Base-by-base conservation (phyloP, 2,113 vertebrate genomes). In the Microcebus griseorufus region DNA sequence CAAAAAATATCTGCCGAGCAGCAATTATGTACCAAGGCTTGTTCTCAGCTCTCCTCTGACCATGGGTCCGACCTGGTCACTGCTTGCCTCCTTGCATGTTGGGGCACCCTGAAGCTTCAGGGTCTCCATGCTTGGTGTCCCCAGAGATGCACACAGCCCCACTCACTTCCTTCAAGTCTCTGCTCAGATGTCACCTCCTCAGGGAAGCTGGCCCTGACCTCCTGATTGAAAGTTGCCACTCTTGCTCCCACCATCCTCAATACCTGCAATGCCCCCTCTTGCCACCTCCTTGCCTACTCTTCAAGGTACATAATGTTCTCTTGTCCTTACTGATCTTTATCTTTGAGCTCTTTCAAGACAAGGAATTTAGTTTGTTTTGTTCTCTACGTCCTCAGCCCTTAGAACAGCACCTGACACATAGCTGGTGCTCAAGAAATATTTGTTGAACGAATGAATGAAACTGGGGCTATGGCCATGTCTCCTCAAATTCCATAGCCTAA, bases 221-320 rank as follows among this genome's bases (percentile, higher is more conserved):
- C 80, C 42, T 25, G 17, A 64, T 6, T 16, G 48, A 32, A 29
- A 69, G 80, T 4, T 10, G 34, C 3, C 5, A 39, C 20, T 10
- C 29, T 14, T 13, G 25, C 34, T n/a, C 58, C 48, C 64, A 17
- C 5, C 62, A 8, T 2, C 23, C 79, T 42, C 29, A 12, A 29
- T 3, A 37, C 55, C 27, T 53, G 39, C 5, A 14, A 12, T 16
- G 4, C 3, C 53, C 45, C 22, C 23, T 64, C 73, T 23, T 18
- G 45, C 4, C 0, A 6, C 27, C 88, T 70, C 13, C 64, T 14
- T 2, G 9, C 23, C 60, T 13, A 4, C 17, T 18, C 76, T 7
- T 32, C 3, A 9, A 16, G 17, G 78, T 27, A 70, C 9, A 20
- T 0, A 1, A 0, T 2, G 22, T 2, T 2, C 37, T 14, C 6